Conservation (phyloP, 2,113 vertebrate species). For the Cynocephalus volans region DNA sequence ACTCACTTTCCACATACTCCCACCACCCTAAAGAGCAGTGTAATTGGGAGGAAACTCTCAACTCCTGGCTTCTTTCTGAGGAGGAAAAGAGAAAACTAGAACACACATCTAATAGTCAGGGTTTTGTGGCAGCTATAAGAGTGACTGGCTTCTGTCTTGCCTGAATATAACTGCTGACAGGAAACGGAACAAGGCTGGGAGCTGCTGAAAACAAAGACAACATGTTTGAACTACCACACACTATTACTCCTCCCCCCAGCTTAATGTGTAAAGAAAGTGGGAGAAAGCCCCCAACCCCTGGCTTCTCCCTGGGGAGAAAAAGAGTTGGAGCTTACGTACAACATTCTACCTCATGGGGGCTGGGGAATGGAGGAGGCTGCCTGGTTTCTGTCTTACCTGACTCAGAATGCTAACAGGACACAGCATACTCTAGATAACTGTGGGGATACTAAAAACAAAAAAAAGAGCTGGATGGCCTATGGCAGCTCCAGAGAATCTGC, state of each 20-base stretch:
- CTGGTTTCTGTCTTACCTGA: not conserved
- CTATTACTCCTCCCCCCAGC: not conserved
- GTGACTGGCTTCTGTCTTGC: not conserved
- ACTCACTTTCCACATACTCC: not conserved
- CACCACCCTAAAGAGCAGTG: not conserved
- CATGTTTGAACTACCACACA: not conserved
- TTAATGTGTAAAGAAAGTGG: not conserved
- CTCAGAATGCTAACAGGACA: not conserved
- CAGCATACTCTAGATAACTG: not conserved
- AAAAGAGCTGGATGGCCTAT: not conserved
- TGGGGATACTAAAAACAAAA: not conserved
- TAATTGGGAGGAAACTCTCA: not conserved
- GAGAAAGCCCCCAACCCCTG: not conserved
- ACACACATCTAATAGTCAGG: not conserved
- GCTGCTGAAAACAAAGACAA: not conserved
- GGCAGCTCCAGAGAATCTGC: not conserved
- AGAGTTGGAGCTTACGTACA: conserved; percentile 2
- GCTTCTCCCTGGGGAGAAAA: not conserved
- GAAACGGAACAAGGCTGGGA: not conserved
- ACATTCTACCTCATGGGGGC: not conserved
- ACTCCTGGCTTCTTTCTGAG: not conserved
- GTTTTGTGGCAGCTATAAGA: not conserved
- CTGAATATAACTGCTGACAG: not conserved
- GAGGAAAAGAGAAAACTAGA: conserved; percentile 21
- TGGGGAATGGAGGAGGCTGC: not conserved